Percentiles rank a stretch among this genome's conserved stretches.
phyloP scores from a whole-genome alignment of 2,888 invertebrate species.

The Pseudolycoriella hygida region DNA sequence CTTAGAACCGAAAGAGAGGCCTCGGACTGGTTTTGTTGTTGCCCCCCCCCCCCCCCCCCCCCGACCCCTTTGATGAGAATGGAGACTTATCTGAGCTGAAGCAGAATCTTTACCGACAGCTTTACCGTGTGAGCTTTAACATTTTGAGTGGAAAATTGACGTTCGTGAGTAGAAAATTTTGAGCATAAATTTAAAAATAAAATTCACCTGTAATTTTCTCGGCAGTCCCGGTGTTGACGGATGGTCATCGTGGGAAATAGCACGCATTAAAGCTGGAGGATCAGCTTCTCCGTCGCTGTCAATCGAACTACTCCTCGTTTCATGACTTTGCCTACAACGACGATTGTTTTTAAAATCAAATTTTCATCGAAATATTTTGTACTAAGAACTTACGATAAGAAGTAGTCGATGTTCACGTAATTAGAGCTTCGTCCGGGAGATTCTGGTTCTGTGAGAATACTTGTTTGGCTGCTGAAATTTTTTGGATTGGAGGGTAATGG shows the following conservation, averaged over 20 bases:
- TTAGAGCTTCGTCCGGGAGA: slow-evolving; percentile 67
- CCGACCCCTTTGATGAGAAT: too few species aligned
- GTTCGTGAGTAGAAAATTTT: too few species aligned
- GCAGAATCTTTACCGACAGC: background rate
- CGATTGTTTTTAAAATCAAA: too few species aligned
- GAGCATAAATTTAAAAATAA: slow-evolving; percentile 2
- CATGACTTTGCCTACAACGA: slow-evolving; percentile 25
- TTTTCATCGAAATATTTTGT: background rate
- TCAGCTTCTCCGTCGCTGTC: slow-evolving; percentile 35
- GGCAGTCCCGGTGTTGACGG: slow-evolving; percentile 29
- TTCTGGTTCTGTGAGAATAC: slow-evolving; percentile 41
- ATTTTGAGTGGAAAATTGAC: too few species aligned
- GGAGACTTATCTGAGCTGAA: too few species aligned
- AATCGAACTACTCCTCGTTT: slow-evolving; percentile 32
- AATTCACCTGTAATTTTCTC: slow-evolving; percentile 16
- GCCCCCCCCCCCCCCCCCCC: too few species aligned
- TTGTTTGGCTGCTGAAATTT: slow-evolving; percentile 19
- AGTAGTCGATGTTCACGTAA: slow-evolving; percentile 86
- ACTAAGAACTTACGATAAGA: slow-evolving; percentile 47
- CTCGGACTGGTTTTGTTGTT: too few species aligned
- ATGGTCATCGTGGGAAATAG: slow-evolving; percentile 44
- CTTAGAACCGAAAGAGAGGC: too few species aligned
- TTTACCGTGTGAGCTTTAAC: too few species aligned
- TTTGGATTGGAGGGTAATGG: slow-evolving; percentile 22
- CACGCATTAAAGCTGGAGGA: slow-evolving; percentile 35